Evolutionary conservation across 1,140 invertebrate species (phyloP).

Genomic region (Saccostrea cuccullata): DNA sequence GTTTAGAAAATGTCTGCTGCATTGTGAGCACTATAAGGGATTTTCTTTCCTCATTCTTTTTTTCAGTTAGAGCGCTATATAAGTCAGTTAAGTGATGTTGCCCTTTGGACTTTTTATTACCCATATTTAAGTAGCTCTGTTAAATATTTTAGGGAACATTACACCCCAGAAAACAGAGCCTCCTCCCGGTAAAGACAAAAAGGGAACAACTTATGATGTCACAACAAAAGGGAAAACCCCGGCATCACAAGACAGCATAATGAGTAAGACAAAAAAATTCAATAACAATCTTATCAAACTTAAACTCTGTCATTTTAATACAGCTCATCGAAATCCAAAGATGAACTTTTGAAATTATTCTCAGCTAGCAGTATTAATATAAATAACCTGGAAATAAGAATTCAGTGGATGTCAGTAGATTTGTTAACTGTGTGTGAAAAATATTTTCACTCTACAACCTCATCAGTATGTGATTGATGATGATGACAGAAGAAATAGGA

Average conservation of each 20-base stretch:
- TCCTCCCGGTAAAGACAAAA: constrained; percentile 47
- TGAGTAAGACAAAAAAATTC: constrained; percentile 35
- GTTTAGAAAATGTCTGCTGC: too few relatives aligned
- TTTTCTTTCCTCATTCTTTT: too few relatives aligned
- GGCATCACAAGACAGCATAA: constrained; percentile 42
- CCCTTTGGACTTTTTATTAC: too few relatives aligned
- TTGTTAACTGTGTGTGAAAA: neutral
- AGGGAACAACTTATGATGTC: constrained; percentile 54
- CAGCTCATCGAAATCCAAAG: too few relatives aligned
- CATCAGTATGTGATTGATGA: too few relatives aligned
- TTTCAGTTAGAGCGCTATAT: too few relatives aligned
- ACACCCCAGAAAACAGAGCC: constrained; percentile 36
- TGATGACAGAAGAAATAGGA: too few relatives aligned
- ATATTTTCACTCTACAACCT: neutral
- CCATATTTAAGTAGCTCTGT: neutral
- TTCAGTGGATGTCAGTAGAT: neutral
- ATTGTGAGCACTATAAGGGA: too few relatives aligned
- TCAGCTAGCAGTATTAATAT: too few relatives aligned
- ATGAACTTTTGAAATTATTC: too few relatives aligned
- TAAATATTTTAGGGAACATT: constrained; percentile 37
- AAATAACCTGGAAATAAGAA: too few relatives aligned
- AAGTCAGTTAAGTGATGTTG: too few relatives aligned
- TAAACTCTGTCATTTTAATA: neutral
- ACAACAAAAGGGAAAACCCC: neutral
- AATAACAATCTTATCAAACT: neutral